phyloP scores from a whole-genome alignment of 2,113 vertebrate species.

The Pseudorhombus dupliciocellatus region DNA sequence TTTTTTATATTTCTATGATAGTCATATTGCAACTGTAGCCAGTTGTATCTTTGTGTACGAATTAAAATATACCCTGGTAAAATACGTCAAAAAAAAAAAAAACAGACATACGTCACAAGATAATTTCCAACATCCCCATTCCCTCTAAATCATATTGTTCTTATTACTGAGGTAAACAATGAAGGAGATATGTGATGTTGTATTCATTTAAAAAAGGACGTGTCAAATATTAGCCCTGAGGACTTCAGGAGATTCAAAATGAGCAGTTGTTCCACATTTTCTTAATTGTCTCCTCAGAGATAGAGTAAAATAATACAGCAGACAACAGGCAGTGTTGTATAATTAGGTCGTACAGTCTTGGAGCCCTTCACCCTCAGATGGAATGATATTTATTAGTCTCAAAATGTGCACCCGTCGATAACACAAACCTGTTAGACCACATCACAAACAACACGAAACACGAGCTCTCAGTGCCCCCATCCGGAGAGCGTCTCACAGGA shows the following conservation, averaged over 20 bases:
- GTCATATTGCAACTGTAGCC: too few species aligned
- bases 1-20: too few species aligned
- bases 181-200: too few species aligned
- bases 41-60: too few species aligned
- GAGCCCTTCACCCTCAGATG: background rate
- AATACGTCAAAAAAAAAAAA: background rate
- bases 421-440: background rate
- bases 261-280: too few species aligned
- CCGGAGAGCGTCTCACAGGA: conserved; percentile 21
- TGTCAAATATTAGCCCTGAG: background rate
- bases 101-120: too few species aligned
- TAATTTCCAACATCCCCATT: too few species aligned
- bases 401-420: background rate
- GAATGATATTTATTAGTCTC: background rate
- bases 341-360: background rate
- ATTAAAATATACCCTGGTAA: background rate
- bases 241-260: background rate
- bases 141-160: background rate
- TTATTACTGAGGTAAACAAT: background rate
- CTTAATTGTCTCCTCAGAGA: background rate
- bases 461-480: conserved; percentile 38
- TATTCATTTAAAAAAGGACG: too few species aligned
- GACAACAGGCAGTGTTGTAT: background rate
- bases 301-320: background rate
- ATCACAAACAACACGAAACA: background rate